Evolutionary conservation across 2,113 vertebrate species (phyloP), one percentile per base, ranked within the genome.

Genomic region (Emydura subglobosa): DNA sequence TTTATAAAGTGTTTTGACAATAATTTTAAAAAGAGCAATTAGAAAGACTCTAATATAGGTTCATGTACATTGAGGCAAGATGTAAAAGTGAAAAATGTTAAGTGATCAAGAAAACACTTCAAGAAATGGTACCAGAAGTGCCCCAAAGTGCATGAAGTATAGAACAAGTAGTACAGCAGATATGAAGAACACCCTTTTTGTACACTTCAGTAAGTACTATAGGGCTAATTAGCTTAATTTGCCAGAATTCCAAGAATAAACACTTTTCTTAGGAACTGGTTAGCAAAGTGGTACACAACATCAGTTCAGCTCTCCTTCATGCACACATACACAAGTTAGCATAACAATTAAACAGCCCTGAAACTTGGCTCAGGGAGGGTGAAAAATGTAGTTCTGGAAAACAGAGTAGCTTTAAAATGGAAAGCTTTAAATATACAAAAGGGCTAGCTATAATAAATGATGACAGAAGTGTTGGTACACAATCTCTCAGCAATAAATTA

Each of bases 361-460:
- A 87, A 79, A 88, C 89, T n/a, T 57, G 31, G 1, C 34, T 82
- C 4, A 27, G 10, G 17, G 1, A 21, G 16, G 42, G 80, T 27
- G 31, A 7, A 68, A 25, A 19, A 34, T 29, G 21, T 14, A 4
- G 2, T 49, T 2, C 51, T 85, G 7, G 24, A 42, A 85, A 87
- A 27, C 7, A 34, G 16, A 57, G 11, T 50, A 85, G 54, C 91
- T 53, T 53, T 47, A 47, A 47, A 57, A 53, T 17, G 5, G 3
- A 78, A 81, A 83, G 13, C 49, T 88, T 85, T 59, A 90, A 90
- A 83, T 54, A 57, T 39, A 72, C 53, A 14, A 31, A 31, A 80
- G 21, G 14, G 55, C 16, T 79, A 79, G 51, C 10, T 10, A 76
- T 8, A 51, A 27, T 57, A 65, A 85, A 78, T 88, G 51, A 51